A percentile compares a stretch with the other conserved stretches of the same genome.
phyloP scores from a whole-genome alignment of 2,888 invertebrate genomes.

The Encarsia formosa region DNA sequence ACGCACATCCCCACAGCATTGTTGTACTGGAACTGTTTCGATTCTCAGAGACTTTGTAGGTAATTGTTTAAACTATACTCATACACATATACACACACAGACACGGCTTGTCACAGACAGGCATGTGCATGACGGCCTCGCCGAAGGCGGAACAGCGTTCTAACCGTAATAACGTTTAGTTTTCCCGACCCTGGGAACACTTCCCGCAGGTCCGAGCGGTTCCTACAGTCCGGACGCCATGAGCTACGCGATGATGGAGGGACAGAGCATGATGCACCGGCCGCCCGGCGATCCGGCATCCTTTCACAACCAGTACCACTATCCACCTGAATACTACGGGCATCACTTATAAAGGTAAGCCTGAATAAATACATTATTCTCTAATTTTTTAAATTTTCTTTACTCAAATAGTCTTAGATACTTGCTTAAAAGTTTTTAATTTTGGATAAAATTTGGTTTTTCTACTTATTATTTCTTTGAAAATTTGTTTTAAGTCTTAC shows the following conservation, averaged over 20 bases:
- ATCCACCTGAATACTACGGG: slow-evolving; percentile 88
- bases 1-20: slow-evolving; percentile 31
- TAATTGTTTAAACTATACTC: not conserved
- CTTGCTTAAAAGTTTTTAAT: not conserved
- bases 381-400: not conserved
- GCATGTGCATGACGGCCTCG: slow-evolving; percentile 43
- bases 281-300: slow-evolving; percentile 88
- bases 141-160: slow-evolving; percentile 54
- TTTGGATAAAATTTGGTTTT: not conserved
- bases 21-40: slow-evolving; percentile 34
- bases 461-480: too few species aligned
- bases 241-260: slow-evolving; percentile 98
- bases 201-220: slow-evolving; percentile 89
- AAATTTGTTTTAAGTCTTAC: too few species aligned
- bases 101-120: slow-evolving; percentile 27
- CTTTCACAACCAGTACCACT: slow-evolving; percentile 93
- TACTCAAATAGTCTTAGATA: not conserved
- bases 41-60: too few species aligned
- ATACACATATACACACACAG: not conserved
- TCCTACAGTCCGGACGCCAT: slow-evolving; percentile 94
- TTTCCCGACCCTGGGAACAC: slow-evolving; percentile 81
- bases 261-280: slow-evolving; percentile 87
- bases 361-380: not conserved
- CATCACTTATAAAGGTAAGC: slow-evolving; percentile 75
- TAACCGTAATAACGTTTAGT: slow-evolving; percentile 67